A percentile compares a stretch with the other conserved stretches of the same genome.
Evolutionary conservation across 1,140 invertebrate species (phyloP).

Genomic region (Colletes gigas): DNA sequence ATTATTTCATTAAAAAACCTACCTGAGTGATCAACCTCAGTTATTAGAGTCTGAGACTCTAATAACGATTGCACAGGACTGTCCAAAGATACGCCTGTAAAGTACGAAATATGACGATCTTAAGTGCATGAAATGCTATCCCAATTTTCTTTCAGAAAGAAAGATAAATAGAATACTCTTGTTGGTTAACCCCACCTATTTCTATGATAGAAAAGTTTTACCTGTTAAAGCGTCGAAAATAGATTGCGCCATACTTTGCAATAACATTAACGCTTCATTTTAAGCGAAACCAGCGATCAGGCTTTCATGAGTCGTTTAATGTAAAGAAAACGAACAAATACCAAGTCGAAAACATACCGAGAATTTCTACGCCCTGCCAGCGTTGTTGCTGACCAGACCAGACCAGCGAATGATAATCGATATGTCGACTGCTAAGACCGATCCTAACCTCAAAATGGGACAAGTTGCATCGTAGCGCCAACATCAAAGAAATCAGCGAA

Average conservation of each 20-base stretch:
- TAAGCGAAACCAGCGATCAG: conserved; percentile 41
- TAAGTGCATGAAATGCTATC: background rate
- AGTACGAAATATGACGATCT: conserved; percentile 15
- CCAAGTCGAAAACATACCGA: conserved; percentile 64
- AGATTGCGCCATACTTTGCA: conserved; percentile 73
- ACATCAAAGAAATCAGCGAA: background rate
- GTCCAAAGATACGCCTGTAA: conserved; percentile 75
- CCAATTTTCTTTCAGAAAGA: conserved; percentile 22
- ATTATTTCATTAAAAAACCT: conserved; percentile 21
- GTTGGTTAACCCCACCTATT: conserved; percentile 58
- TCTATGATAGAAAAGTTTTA: conserved; percentile 55
- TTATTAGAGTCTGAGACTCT: conserved; percentile 75
- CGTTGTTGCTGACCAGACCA: conserved; percentile 56
- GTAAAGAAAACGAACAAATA: conserved; percentile 51
- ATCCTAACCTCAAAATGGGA: conserved; percentile 49
- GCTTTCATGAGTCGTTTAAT: conserved; percentile 47
- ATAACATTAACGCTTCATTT: conserved; percentile 54
- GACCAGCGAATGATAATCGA: conserved; percentile 57
- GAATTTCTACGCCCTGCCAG: conserved; percentile 49
- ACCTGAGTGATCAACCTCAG: conserved; percentile 78
- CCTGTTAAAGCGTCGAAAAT: conserved; percentile 78
- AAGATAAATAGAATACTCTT: conserved; percentile 38
- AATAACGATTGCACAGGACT: conserved; percentile 78
- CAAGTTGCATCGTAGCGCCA: background rate
- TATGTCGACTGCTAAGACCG: conserved; percentile 53